Evolutionary conservation across 2,888 invertebrate species (phyloP), one percentile per base, ranked within the genome.

Genomic region (Drosophila mettleri): DNA sequence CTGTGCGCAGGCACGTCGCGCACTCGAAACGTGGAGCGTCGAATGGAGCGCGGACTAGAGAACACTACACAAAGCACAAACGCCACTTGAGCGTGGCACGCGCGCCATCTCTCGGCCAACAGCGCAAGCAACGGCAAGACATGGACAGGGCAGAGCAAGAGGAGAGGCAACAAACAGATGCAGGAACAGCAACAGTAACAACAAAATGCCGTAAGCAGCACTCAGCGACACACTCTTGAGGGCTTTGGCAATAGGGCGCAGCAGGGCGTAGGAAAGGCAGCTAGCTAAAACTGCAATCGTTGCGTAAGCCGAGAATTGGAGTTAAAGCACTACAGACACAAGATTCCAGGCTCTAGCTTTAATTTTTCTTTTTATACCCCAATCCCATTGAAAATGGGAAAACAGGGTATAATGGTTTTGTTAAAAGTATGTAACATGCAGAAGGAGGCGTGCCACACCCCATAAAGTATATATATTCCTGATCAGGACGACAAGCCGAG

Each of bases 1-100:
- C 69, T 75, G 82, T 89, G 89, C 88, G 65, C 80, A 80, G 81
- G 89, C 89, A 89, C 89, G 89, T 86, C 84, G 75, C 68, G 67
- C 53, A 62, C 76, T 76, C 63, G 55, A 72, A 71, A 61, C 69
- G 58, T 51, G 67, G 57, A 51, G 18, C 57, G 43, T 45, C 53
- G 49, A 60, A 39, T 31, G 29, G 45, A 38, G 46, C 53, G 49
- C 63, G 49, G 61, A 75, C 75, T 62, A 62, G 66, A 69, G 60
- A 45, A 39, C 58, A 63, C 57, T 69, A 68, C 73, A 69, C 73
- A 69, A 70, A 74, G 74, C 86, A 65, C 69, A 73, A 83, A 57
- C 67, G 74, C 72, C 74, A 83, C 83, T 84, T 83, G 73, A 77
- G 63, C 66, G 69, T 59, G 75, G 74, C 74, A 75, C 66, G 66